phyloP scores from a whole-genome alignment of 2,113 vertebrate species.

The Ranitomeya imitator region DNA sequence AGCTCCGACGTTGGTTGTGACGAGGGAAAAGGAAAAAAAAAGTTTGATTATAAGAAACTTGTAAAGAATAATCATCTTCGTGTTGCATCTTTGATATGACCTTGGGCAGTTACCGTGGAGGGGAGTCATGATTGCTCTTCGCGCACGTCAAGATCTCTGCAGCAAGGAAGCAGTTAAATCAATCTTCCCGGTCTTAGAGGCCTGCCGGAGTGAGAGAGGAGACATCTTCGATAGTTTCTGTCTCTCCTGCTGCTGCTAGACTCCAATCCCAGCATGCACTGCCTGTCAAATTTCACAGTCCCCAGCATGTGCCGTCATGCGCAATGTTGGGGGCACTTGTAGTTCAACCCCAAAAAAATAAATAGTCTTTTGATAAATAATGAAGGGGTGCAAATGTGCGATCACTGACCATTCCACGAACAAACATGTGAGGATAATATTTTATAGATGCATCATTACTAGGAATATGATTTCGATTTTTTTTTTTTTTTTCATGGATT shows the following conservation, averaged over 20 bases:
- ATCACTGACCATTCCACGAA: not conserved
- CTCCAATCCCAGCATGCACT: conserved; percentile 36
- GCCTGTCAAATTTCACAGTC: not conserved
- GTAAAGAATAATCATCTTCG: not conserved
- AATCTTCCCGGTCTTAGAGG: not conserved
- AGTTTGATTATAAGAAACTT: not conserved
- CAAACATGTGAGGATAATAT: not conserved
- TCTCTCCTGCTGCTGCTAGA: not conserved
- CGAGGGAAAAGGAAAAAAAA: no score
- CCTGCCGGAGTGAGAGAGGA: not conserved
- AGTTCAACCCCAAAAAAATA: not conserved
- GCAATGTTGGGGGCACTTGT: not conserved
- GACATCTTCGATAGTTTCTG: not conserved
- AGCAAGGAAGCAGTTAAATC: not conserved
- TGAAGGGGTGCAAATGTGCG: no score
- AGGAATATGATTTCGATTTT: no score
- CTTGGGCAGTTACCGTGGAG: conserved; percentile 31
- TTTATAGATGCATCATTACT: no score
- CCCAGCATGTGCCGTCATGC: not conserved
- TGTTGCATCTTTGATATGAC: conserved; percentile 5
- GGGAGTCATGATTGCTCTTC: not conserved
- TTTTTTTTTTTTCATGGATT: no score
- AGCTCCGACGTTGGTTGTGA: not conserved
- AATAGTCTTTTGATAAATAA: not conserved
- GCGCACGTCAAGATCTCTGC: not conserved